Conservation (phyloP, 2,888 invertebrate species). For the Kuschelorhynchus macadamiae region DNA sequence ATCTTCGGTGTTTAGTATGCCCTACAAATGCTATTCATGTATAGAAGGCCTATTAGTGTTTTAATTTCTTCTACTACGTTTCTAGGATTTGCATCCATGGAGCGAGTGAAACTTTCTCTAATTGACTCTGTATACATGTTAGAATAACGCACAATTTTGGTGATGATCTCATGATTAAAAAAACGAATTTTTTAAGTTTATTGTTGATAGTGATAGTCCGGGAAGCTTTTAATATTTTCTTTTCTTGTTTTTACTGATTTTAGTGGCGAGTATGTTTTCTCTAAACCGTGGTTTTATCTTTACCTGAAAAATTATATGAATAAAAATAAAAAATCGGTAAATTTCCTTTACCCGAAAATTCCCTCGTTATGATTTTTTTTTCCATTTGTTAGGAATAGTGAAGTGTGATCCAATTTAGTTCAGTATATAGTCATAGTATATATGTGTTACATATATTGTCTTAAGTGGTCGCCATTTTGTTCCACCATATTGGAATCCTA, state of each 20-base stretch:
- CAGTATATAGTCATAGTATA: no score
- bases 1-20: conserved; percentile 3
- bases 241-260: neutral
- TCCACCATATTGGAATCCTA: no score
- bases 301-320: conserved; percentile 2
- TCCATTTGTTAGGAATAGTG: no score
- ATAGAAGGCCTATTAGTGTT: conserved; percentile 1
- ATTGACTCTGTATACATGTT: neutral
- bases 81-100: neutral
- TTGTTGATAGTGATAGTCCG: no score
- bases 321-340: no score
- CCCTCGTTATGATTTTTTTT: no score
- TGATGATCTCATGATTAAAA: neutral
- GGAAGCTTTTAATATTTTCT: conserved; percentile 1
- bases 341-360: no score
- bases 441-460: no score
- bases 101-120: neutral
- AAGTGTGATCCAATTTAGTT: no score
- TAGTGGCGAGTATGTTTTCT: conserved; percentile 6
- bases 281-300: neutral
- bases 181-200: neutral
- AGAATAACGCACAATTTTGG: neutral
- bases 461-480: no score
- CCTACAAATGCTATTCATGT: conserved; percentile 1
- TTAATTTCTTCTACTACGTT: neutral